phyloP scores from a whole-genome alignment of 2,113 vertebrate genomes.

The Cinclus cinclus region DNA sequence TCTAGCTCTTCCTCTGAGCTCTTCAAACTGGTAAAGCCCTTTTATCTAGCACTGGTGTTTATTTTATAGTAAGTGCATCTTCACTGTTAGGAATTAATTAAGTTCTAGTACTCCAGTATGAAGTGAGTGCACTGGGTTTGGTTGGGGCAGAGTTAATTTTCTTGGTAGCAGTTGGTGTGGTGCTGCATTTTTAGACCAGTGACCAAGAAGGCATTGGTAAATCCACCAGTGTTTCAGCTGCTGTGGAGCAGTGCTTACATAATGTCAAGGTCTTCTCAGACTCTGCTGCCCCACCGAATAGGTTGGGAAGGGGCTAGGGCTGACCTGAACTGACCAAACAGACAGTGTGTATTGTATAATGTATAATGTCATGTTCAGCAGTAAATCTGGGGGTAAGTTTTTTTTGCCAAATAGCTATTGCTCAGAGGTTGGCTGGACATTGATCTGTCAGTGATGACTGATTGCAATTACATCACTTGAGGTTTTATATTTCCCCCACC shows the following conservation, averaged over 20 bases:
- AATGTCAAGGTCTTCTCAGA: not conserved
- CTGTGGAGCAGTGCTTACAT: not conserved
- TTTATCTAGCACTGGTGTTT: not conserved
- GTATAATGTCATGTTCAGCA: not conserved
- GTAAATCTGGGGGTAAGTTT: not conserved
- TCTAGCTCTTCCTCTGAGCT: not conserved
- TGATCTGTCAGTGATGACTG: not conserved
- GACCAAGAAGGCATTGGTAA: not conserved
- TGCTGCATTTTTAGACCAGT: not conserved
- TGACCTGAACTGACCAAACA: not conserved
- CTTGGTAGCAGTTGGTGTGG: not conserved
- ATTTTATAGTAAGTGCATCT: not conserved
- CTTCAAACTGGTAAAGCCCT: not conserved
- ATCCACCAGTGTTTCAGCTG: not conserved
- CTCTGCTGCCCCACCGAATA: not conserved
- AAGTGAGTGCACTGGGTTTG: not conserved
- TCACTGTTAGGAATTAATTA: not conserved
- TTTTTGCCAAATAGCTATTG: not conserved
- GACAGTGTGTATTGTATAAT: not conserved
- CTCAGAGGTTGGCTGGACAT: not conserved
- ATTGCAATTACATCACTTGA: not conserved
- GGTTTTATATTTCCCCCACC: not conserved
- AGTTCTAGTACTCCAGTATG: not conserved
- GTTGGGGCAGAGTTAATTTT: not conserved
- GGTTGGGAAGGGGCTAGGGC: not conserved